Percentiles rank a stretch among this genome's conserved stretches.
These are phyloP conservation scores for Phocoena phocoena DNA, from an alignment of 2,113 vertebrate species.

Conservation along the genomic window DNA sequence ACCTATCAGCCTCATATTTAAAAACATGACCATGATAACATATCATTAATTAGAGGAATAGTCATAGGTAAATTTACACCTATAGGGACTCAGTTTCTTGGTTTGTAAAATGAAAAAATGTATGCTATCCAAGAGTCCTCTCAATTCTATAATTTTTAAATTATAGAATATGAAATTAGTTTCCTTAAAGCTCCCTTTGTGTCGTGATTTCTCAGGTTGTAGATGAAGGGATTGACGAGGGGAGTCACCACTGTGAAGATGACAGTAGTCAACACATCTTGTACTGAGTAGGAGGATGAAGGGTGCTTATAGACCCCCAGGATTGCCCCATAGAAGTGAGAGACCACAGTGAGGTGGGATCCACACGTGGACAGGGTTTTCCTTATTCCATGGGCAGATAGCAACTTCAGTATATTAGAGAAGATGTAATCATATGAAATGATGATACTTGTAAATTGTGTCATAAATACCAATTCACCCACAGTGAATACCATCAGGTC, in stretches of 20 bases:
- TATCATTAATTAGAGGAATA: background rate
- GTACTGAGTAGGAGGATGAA: slow-evolving; percentile 39
- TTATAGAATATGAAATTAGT: background rate
- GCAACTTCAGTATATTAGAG: slow-evolving; percentile 16
- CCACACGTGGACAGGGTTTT: slow-evolving; percentile 63
- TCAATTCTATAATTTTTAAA: background rate
- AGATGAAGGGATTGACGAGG: slow-evolving; percentile 64
- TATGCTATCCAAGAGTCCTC: background rate
- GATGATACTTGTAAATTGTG: slow-evolving; percentile 33
- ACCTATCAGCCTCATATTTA: background rate
- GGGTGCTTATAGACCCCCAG: slow-evolving; percentile 56
- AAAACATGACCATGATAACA: background rate
- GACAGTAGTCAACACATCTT: slow-evolving; percentile 26
- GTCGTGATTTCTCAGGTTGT: slow-evolving; percentile 54
- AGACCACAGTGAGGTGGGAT: slow-evolving; percentile 62
- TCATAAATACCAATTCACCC: slow-evolving; percentile 13
- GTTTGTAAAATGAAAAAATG: background rate
- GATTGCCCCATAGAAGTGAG: slow-evolving; percentile 58
- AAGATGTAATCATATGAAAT: slow-evolving; percentile 53
- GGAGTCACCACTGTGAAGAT: slow-evolving; percentile 64
- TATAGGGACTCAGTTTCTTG: background rate
- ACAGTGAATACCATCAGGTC: slow-evolving; percentile 25
- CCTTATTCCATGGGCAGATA: background rate
- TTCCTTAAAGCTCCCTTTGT: slow-evolving; percentile 55
- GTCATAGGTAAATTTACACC: background rate